These are phyloP conservation scores for Chydorus sphaericus DNA, from an alignment of 2,888 invertebrate species.

Conservation along the genomic window DNA sequence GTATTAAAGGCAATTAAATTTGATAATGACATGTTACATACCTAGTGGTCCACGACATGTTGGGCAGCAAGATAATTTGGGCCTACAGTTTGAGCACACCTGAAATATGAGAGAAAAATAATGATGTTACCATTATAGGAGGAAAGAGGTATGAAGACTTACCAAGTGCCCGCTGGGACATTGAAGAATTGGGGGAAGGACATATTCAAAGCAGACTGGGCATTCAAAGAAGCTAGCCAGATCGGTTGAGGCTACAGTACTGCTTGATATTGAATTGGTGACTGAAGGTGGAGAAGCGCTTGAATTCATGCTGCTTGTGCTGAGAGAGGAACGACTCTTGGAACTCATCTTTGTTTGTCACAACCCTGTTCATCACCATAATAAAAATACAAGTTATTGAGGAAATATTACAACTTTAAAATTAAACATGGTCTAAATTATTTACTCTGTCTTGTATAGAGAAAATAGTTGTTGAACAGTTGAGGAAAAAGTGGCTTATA, in stretches of 20 bases:
- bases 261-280: not conserved
- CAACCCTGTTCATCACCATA: not conserved
- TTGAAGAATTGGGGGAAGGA: constrained; percentile 94
- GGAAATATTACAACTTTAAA: too few relatives aligned
- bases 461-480: too few relatives aligned
- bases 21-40: constrained; percentile 21
- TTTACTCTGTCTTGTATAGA: too few relatives aligned
- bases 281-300: not conserved
- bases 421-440: too few relatives aligned
- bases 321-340: not conserved
- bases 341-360: too few relatives aligned
- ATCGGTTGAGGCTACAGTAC: constrained; percentile 48
- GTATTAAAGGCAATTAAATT: not conserved
- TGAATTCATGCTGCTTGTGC: not conserved
- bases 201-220: constrained; percentile 98
- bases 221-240: constrained; percentile 84
- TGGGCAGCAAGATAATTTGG: constrained; percentile 92
- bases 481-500: too few relatives aligned
- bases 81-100: constrained; percentile 81
- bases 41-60: constrained; percentile 89
- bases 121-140: too few relatives aligned
- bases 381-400: not conserved
- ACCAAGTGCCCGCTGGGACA: constrained; percentile 98
- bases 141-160: too few relatives aligned
- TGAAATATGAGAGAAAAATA: too few relatives aligned